phyloP scores from a whole-genome alignment of 2,797 vertebrate species.

The Myiotriccus ornatus region DNA sequence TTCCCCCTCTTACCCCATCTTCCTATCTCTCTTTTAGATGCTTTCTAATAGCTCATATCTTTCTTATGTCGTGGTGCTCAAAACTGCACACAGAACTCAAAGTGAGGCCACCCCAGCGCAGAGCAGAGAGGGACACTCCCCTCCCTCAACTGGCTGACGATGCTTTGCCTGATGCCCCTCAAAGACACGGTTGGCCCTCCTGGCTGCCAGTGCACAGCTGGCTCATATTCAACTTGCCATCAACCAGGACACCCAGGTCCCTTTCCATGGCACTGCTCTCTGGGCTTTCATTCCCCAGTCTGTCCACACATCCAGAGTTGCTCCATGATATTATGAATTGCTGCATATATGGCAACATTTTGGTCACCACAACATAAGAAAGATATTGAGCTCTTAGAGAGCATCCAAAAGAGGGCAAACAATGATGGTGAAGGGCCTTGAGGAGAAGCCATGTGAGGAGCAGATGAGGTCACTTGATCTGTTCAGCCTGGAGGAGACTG shows the following conservation, averaged over 20 bases:
- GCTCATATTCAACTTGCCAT: fast-evolving
- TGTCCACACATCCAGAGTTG: background rate
- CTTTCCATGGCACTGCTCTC: fast-evolving
- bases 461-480: background rate
- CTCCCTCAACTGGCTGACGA: fast-evolving
- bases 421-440: background rate
- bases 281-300: background rate
- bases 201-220: background rate
- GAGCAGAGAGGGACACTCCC: background rate
- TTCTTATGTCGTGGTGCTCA: fast-evolving
- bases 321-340: background rate
- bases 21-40: background rate
- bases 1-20: background rate
- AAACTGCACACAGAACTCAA: fast-evolving
- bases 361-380: background rate
- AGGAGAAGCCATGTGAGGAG: background rate
- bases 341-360: background rate
- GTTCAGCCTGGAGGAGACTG: background rate
- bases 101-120: fast-evolving
- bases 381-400: background rate
- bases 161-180: background rate
- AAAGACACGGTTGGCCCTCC: fast-evolving
- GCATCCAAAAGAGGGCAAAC: background rate
- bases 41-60: background rate
- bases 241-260: fast-evolving